These are phyloP conservation scores for Eremophila alpestris DNA, from an alignment of 2,797 vertebrate species.

Conservation along the genomic window DNA sequence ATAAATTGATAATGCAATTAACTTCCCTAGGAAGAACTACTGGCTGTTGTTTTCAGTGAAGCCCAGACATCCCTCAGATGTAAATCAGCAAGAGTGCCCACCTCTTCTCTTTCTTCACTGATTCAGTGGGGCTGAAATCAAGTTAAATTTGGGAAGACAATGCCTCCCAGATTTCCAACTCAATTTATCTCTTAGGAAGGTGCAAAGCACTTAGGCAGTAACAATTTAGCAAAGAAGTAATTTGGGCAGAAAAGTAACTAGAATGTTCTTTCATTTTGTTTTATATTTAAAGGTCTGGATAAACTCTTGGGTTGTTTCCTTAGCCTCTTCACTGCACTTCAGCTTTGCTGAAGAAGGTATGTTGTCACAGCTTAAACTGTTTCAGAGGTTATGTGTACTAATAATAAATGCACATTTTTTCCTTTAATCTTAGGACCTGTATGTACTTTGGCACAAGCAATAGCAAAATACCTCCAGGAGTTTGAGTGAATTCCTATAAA, in stretches of 20 bases:
- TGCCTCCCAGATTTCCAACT: neutral
- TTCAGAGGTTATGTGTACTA: neutral
- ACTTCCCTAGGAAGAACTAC: neutral
- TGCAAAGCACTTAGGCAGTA: neutral
- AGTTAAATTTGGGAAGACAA: neutral
- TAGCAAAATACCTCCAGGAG: neutral
- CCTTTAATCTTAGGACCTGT: conserved; percentile 20
- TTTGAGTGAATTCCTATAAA: conserved; percentile 1
- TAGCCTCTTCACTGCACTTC: accelerated
- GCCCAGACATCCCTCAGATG: neutral
- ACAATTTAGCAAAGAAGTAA: neutral
- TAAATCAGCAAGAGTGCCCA: neutral
- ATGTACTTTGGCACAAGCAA: conserved; percentile 3
- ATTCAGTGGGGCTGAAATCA: neutral
- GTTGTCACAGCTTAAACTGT: conserved; percentile 19
- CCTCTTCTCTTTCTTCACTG: neutral
- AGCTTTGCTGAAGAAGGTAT: neutral
- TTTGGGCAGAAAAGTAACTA: neutral
- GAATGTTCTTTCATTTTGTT: neutral
- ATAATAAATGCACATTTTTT: conserved; percentile 28
- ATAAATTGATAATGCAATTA: neutral
- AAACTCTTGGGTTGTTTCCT: neutral
- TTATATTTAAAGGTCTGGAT: neutral
- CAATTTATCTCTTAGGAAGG: neutral
- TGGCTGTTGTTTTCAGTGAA: neutral